These are phyloP conservation scores for Gopherus flavomarginatus DNA, from an alignment of 2,113 vertebrate genomes.

Conservation along the genomic window DNA sequence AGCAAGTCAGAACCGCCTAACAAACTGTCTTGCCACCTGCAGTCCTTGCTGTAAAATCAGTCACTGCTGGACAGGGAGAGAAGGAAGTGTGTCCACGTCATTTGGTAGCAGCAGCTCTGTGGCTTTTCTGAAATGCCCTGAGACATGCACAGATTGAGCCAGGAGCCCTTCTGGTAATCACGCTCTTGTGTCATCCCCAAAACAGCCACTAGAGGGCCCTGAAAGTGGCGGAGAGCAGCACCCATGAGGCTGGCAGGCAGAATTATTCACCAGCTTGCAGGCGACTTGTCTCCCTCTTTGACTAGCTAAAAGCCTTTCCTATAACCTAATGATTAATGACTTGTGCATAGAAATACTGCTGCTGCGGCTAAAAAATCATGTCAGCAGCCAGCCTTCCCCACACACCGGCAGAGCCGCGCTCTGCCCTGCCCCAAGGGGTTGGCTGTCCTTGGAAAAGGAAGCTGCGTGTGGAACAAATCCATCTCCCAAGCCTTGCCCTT, in stretches of 20 bases:
- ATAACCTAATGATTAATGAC: constrained; percentile 73
- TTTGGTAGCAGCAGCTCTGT: background rate
- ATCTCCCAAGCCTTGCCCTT: background rate
- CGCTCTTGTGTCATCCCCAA: background rate
- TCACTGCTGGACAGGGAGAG: background rate
- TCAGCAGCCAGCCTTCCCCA: constrained; percentile 46
- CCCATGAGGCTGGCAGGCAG: background rate
- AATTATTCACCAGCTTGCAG: background rate
- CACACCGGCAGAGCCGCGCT: constrained; percentile 11
- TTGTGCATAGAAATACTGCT: constrained; percentile 54
- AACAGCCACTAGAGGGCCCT: background rate
- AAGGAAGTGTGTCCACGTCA: background rate
- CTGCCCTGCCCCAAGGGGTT: constrained; percentile 4
- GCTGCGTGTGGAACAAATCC: constrained; percentile 5
- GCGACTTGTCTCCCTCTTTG: constrained; percentile 25
- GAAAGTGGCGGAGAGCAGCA: background rate
- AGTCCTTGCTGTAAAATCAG: background rate
- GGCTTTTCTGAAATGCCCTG: fast-evolving
- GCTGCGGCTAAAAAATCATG: constrained; percentile 58
- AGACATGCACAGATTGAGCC: background rate
- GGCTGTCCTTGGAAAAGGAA: constrained; percentile 23
- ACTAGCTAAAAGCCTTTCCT: constrained; percentile 61
- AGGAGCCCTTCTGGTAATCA: background rate
- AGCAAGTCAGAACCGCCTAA: fast-evolving
- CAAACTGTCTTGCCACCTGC: background rate